Evolutionary conservation across 2,113 vertebrate genomes (phyloP).

Genomic region (Lampris incognitus): DNA sequence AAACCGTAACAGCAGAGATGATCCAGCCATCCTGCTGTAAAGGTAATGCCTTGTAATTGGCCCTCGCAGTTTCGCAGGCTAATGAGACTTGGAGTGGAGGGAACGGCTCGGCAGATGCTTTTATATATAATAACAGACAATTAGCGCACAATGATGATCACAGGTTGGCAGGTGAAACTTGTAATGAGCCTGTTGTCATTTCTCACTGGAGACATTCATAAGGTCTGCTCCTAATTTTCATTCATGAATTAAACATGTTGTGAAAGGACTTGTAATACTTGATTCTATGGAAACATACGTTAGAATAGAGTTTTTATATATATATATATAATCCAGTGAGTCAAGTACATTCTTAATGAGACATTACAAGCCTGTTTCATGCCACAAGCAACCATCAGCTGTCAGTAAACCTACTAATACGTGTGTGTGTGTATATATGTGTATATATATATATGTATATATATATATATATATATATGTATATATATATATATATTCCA

Average conservation of each 20-base stretch:
- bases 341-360: no score
- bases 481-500: no score
- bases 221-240: background rate
- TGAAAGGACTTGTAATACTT: no score
- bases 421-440: no score
- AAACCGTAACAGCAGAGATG: slow-evolving; percentile 35
- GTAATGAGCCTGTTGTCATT: slow-evolving; percentile 49
- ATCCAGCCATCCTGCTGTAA: slow-evolving; percentile 51
- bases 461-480: no score
- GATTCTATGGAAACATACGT: no score
- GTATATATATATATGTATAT: no score
- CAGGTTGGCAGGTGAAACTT: slow-evolving; percentile 48
- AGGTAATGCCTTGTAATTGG: slow-evolving; percentile 72
- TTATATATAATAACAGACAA: slow-evolving; percentile 57
- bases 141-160: slow-evolving; percentile 57
- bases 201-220: slow-evolving; percentile 1
- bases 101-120: slow-evolving; percentile 58
- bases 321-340: no score
- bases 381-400: no score
- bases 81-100: slow-evolving; percentile 61
- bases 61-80: slow-evolving; percentile 61
- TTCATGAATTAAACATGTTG: slow-evolving; percentile 14
- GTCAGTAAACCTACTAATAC: no score
- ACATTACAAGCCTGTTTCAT: no score
- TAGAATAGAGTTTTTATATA: no score